Percentiles rank a stretch among this genome's conserved stretches.
phyloP scores from a whole-genome alignment of 92 coral and sea anemone species.

The Hydrozoanthus gracilis region DNA sequence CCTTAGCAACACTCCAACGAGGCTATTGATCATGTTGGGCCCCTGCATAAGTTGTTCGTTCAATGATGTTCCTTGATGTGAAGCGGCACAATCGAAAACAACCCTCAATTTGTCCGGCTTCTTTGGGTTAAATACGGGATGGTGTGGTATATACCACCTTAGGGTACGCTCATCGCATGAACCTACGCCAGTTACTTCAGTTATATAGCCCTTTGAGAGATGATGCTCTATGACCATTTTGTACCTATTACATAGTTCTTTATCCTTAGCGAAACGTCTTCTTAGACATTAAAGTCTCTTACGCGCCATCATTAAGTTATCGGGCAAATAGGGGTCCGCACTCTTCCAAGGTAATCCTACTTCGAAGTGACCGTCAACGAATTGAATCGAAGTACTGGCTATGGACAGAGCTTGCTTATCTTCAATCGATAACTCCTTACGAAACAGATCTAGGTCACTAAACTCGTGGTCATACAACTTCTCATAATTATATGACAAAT shows the following conservation, averaged over 20 bases:
- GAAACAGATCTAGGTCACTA: neutral
- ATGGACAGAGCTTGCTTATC: conserved; percentile 53
- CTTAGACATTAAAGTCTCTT: conserved; percentile 52
- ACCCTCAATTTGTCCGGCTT: neutral
- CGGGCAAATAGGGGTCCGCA: conserved; percentile 44
- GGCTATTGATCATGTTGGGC: neutral
- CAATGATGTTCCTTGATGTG: neutral
- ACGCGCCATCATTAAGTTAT: conserved; percentile 54
- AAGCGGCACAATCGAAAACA: neutral
- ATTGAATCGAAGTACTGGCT: conserved; percentile 38
- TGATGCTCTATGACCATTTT: neutral
- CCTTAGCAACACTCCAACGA: neutral
- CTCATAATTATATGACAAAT: neutral
- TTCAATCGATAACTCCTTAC: conserved; percentile 47
- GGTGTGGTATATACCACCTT: neutral
- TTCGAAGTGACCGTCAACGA: conserved; percentile 60
- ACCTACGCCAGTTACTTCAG: neutral
- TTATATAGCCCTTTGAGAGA: neutral
- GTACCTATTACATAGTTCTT: neutral
- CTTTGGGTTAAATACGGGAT: neutral
- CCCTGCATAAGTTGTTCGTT: neutral
- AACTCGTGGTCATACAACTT: conserved; percentile 1
- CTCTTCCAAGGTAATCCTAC: conserved; percentile 66
- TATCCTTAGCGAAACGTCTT: conserved; percentile 13
- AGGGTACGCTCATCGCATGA: neutral